Evolutionary conservation across 2,113 vertebrate species (phyloP).

Genomic region (Theropithecus gelada): DNA sequence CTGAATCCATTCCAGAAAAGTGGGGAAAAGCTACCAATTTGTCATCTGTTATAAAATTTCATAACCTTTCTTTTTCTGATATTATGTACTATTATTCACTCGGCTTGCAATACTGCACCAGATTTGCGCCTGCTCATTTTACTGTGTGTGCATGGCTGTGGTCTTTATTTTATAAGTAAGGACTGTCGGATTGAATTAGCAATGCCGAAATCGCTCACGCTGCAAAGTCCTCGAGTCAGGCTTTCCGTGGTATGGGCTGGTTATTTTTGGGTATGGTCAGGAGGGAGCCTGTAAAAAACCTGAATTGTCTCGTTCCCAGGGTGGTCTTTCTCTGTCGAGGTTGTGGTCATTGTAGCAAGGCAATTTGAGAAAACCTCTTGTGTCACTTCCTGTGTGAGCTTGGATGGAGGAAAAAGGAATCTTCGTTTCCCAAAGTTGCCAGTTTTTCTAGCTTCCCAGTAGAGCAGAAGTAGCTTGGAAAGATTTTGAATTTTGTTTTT

Average conservation of each 20-base stretch:
- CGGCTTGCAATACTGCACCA: not conserved
- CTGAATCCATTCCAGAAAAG: constrained; percentile 66
- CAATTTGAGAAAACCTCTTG: fast-evolving
- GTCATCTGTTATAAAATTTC: constrained; percentile 74
- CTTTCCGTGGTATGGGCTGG: not conserved
- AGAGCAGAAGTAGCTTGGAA: constrained; percentile 66
- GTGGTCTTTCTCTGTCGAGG: constrained; percentile 59
- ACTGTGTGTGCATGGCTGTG: not conserved
- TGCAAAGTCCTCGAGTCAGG: not conserved
- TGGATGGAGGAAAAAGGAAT: constrained; percentile 24
- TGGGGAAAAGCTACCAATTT: constrained; percentile 64
- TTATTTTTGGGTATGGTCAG: constrained; percentile 58
- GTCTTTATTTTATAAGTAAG: constrained; percentile 17
- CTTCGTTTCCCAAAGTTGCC: constrained; percentile 21
- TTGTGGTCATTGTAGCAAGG: not conserved
- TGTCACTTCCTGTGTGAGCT: not conserved
- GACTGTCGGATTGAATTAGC: constrained; percentile 22
- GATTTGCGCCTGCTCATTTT: constrained; percentile 75
- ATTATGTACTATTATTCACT: constrained; percentile 74
- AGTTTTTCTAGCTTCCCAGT: constrained; percentile 60
- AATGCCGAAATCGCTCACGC: not conserved
- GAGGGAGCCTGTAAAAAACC: constrained; percentile 48
- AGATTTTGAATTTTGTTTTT: constrained; percentile 70
- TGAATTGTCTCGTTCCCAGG: not conserved
- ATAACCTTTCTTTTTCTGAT: constrained; percentile 72